Evolutionary conservation across 2,888 invertebrate genomes (phyloP).

Genomic region (Cephus sareptanus): DNA sequence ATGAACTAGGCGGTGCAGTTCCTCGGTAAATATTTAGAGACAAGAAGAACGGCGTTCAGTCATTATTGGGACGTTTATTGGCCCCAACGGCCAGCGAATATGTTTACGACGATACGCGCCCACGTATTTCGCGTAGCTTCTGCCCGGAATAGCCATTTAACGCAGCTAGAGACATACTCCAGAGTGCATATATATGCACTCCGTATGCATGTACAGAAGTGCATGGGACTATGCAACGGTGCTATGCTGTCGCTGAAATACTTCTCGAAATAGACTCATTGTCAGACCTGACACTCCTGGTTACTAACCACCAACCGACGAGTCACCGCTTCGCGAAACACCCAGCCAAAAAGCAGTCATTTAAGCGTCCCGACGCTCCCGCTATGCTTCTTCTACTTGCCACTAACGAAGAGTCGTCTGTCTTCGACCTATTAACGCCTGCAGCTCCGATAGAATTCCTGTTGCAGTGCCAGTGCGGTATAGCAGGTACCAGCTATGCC

Average conservation of each 20-base stretch:
- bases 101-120: constrained; percentile 38
- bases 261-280: constrained; percentile 9
- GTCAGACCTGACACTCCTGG: background rate
- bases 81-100: constrained; percentile 36
- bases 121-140: constrained; percentile 28
- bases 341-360: background rate
- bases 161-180: constrained; percentile 18
- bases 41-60: constrained; percentile 46
- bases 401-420: background rate
- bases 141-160: constrained; percentile 45
- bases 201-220: background rate
- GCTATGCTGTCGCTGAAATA: constrained; percentile 1
- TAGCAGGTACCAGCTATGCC: background rate
- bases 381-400: background rate
- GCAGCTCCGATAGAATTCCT: background rate
- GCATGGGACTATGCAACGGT: background rate
- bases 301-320: background rate
- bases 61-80: constrained; percentile 56
- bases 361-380: background rate
- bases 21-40: constrained; percentile 49
- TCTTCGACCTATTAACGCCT: background rate
- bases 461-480: background rate
- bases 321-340: background rate
- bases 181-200: constrained; percentile 18
- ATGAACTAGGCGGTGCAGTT: constrained; percentile 27